A percentile compares a stretch with the other conserved stretches of the same genome.
Evolutionary conservation across 2,113 vertebrate genomes (phyloP).

Genomic region (Brienomyrus longianalis): DNA sequence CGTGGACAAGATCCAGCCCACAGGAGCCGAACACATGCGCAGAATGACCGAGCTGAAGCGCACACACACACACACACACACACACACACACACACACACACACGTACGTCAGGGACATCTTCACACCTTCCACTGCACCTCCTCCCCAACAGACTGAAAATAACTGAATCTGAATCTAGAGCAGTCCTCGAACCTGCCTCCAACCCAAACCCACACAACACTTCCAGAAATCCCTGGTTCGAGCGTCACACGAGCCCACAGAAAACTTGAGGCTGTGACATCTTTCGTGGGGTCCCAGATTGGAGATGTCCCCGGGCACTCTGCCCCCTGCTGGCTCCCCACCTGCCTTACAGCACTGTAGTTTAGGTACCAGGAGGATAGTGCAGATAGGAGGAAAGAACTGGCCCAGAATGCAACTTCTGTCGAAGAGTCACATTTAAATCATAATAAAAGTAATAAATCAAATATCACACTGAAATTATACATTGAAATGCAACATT

Average conservation of each 20-base stretch:
- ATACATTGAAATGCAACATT: neutral
- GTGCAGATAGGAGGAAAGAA: neutral
- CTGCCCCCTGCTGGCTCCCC: neutral
- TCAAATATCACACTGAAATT: neutral
- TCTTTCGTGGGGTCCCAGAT: neutral
- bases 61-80: neutral
- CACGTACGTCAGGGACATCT: neutral
- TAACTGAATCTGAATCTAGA: neutral
- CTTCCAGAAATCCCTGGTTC: neutral
- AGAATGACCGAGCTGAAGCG: neutral
- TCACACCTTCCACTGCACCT: neutral
- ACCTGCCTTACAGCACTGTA: neutral
- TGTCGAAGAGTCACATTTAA: neutral
- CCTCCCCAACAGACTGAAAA: neutral
- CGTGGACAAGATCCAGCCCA: neutral
- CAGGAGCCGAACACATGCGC: neutral
- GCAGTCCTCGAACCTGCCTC: neutral
- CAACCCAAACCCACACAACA: neutral
- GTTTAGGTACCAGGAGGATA: neutral
- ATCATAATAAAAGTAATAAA: neutral
- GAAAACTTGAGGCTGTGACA: neutral
- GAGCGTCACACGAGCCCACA: neutral
- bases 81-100: neutral
- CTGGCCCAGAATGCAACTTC: neutral
- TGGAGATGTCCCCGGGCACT: neutral